Conservation (phyloP, 2,888 invertebrate genomes). For the Drosophila kokeensis region DNA sequence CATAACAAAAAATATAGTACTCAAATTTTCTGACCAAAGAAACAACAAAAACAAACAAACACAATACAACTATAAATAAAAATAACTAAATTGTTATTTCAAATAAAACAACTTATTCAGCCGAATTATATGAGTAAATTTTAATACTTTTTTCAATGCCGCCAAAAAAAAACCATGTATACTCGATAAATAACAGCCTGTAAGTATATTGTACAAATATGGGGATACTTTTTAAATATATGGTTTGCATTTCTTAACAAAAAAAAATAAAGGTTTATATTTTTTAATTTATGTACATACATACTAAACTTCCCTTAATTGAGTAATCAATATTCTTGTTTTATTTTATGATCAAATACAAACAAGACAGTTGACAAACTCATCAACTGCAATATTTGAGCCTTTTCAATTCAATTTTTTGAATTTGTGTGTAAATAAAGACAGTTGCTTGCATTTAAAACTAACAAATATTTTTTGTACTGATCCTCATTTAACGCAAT, state of each 20-base stretch:
- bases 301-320: background rate
- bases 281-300: background rate
- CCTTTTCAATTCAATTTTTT: background rate
- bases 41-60: slow-evolving; percentile 34
- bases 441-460: background rate
- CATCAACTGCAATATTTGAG: background rate
- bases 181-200: slow-evolving; percentile 50
- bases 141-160: slow-evolving; percentile 59
- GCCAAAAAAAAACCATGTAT: slow-evolving; percentile 35
- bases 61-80: slow-evolving; percentile 7
- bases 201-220: slow-evolving; percentile 53
- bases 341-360: background rate
- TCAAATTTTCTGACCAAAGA: slow-evolving; percentile 36
- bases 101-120: slow-evolving; percentile 8
- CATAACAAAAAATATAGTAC: slow-evolving; percentile 38
- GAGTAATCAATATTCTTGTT: background rate
- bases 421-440: background rate
- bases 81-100: slow-evolving; percentile 18
- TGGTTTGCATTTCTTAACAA: slow-evolving; percentile 36
- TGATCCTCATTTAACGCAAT: slow-evolving; percentile 50
- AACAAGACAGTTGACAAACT: background rate
- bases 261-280: background rate
- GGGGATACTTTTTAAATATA: slow-evolving; percentile 12
- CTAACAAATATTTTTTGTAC: background rate
- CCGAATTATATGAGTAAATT: slow-evolving; percentile 24